Conservation (phyloP, 2,113 vertebrate species). For the Camelus dromedarius region DNA sequence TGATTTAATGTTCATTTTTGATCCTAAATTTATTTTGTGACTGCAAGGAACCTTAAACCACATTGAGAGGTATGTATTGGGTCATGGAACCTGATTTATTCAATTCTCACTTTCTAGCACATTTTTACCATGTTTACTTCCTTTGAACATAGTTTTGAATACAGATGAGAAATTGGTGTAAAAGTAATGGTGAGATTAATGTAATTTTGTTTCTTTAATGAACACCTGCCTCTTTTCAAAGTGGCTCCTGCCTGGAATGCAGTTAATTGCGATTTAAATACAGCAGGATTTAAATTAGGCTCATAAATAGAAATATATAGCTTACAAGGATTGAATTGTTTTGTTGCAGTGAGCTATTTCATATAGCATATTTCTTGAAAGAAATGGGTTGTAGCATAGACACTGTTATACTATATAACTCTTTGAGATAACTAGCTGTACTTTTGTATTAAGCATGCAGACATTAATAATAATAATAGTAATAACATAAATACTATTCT, state of each 20-base stretch:
- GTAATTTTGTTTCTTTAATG: constrained; percentile 33
- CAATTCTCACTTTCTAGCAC: background rate
- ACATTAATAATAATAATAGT: background rate
- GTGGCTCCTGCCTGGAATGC: constrained; percentile 41
- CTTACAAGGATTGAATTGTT: background rate
- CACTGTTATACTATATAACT: background rate
- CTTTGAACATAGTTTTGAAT: background rate
- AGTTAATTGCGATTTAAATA: constrained; percentile 58
- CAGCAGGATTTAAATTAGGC: constrained; percentile 26
- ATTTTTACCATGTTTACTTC: background rate
- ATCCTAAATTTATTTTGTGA: constrained; percentile 17
- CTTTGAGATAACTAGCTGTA: background rate
- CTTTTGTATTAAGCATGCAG: background rate
- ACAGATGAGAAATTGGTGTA: background rate
- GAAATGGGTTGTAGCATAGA: background rate
- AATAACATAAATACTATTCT: background rate
- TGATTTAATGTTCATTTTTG: background rate
- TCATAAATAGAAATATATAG: constrained; percentile 26
- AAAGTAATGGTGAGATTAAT: background rate
- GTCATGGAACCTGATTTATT: background rate
- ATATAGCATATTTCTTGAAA: background rate
- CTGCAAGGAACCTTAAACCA: background rate
- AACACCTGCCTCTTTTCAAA: constrained; percentile 31
- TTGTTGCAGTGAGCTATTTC: background rate
- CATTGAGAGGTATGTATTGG: background rate